Base-by-base conservation (phyloP, 2,797 vertebrate genomes). In the Melanotaenia trifasciata region DNA sequence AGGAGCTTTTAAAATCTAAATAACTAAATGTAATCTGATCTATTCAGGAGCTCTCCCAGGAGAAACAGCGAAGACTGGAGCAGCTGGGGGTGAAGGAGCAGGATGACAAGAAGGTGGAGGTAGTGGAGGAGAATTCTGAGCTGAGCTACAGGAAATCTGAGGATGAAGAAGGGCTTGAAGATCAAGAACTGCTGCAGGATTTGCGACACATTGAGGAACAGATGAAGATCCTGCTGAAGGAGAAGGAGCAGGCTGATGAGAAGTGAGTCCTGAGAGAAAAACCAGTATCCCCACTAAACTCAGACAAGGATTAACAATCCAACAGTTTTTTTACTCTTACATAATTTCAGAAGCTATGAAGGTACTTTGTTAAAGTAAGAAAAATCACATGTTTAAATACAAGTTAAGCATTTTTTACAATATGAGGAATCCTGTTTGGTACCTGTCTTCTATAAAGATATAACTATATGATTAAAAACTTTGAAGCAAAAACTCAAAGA, bases 121-220 rank as follows among this genome's bases (percentile, higher is more conserved):
- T 68, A 50, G 22, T 67, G 67, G 36, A 5, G 40, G 61, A 79
- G 14, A 64, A 32, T 40, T 33, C 70, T 0, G 74, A 69, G n/a
- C 18, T 38, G 0, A 67, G 36, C 58, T 11, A 76, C 64, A 16
- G 51, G 38, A 63, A 70, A n/a, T 1, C 66, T 64, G 50, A 75
- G 70, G 79, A 67, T 26, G 58, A 87, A 4, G 81, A 86, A 84
- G 67, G 92, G 70, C 81, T 82, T 0, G 83, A 77, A 33, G 88
- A 95, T 8, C 70, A 56, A 0, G 90, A 94, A 67, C 93, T 95
- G 71, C 94, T 98, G 79, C 95, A 94, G 33, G 95, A 95, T 90
- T 93, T 99, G 58, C 90, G 75, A 59, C 95, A 96, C 90, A 99
- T 99, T 0, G 98, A 99, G 83, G 96, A 97, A 76, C 96, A 95